Evolutionary conservation across 2,797 vertebrate genomes (phyloP).

Genomic region (Coreius guichenoti): DNA sequence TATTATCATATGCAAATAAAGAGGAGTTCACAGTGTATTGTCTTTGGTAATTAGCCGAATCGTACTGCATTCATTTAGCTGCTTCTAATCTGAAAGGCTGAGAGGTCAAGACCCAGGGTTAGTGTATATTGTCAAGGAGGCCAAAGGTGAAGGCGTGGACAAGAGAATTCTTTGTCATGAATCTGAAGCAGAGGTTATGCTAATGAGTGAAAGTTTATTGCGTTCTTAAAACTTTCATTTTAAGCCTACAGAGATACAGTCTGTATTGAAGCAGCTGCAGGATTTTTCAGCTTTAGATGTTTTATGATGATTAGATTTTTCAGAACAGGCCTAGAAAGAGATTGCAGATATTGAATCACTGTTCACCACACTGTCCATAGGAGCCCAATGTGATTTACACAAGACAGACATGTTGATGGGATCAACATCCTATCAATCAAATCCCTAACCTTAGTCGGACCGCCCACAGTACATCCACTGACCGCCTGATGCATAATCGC

Average conservation of each 20-base stretch:
- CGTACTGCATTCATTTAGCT: constrained; percentile 41
- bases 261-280: background rate
- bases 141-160: constrained; percentile 17
- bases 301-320: constrained; percentile 31
- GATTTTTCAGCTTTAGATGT: background rate
- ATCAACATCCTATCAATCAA: constrained; percentile 31
- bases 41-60: constrained; percentile 50
- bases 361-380: background rate
- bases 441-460: background rate
- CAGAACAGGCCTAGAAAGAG: background rate
- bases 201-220: background rate
- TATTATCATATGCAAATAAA: constrained; percentile 59
- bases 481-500: background rate
- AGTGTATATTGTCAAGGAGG: constrained; percentile 17
- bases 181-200: constrained; percentile 29
- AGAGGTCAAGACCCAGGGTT: constrained; percentile 41
- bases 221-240: background rate
- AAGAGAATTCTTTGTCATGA: constrained; percentile 19
- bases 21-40: constrained; percentile 37
- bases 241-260: background rate
- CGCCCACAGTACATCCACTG: constrained; percentile 1
- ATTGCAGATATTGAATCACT: constrained; percentile 17
- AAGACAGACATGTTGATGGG: constrained; percentile 24
- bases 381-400: constrained; percentile 29
- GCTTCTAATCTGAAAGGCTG: constrained; percentile 24